Evolutionary conservation across 2,113 vertebrate species (phyloP).

Genomic region (Lanius ludovicianus): DNA sequence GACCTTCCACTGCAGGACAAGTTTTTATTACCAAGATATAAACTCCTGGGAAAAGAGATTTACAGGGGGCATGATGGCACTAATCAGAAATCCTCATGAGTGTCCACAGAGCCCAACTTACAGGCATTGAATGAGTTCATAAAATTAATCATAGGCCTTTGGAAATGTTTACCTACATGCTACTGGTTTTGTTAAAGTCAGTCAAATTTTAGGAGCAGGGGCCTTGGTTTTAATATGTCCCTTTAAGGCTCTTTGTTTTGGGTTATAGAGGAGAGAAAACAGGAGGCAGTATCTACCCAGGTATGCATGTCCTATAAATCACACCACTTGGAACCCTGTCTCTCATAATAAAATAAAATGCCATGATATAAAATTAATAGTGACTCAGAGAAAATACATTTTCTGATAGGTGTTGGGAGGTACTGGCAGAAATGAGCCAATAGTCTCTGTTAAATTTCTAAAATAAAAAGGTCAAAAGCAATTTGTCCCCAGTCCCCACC

Average conservation of each 20-base stretch:
- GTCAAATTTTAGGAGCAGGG: neutral
- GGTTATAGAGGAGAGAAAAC: neutral
- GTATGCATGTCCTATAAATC: neutral
- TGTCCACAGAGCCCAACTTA: neutral
- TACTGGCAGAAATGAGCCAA: neutral
- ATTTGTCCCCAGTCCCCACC: neutral
- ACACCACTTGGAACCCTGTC: neutral
- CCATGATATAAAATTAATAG: neutral
- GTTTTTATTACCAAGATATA: neutral
- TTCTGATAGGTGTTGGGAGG: neutral
- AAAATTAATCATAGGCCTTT: neutral
- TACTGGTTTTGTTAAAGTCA: neutral
- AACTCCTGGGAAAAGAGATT: neutral
- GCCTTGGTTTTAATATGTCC: neutral
- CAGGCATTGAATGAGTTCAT: neutral
- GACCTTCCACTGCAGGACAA: neutral
- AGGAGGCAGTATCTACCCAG: neutral
- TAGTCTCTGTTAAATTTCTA: neutral
- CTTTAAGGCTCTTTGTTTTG: neutral
- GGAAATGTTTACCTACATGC: neutral
- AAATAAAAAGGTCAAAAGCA: conserved; percentile 11
- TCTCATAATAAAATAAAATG: conserved; percentile 12
- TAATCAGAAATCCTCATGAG: neutral
- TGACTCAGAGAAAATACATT: neutral
- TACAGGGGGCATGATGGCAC: neutral